Base-by-base conservation (phyloP, 2,888 invertebrate genomes). In the Dilophus febrilis region DNA sequence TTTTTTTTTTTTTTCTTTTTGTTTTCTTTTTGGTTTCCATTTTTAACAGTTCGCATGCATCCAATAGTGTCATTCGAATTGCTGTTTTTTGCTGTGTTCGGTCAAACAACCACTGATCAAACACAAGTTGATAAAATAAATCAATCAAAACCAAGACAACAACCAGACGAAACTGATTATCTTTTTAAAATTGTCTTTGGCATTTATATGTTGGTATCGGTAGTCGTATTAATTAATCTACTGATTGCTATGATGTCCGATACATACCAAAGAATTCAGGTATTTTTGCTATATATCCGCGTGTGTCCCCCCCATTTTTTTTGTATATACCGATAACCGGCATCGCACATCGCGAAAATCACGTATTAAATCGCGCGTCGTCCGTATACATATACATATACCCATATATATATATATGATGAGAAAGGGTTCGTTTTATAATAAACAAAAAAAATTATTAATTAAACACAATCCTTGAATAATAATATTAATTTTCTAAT, bases 181-280 rank as follows among this genome's bases (percentile, higher is more conserved):
- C 71, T 88, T 54, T 88, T 85, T 74, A 86, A 85, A 72, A 72
- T 84, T 58, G 77, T 82, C 51, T 85, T 83, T 65, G 86, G 85
- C 53, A 80, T 91, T 59, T 99, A 98, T 72, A 87, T 98, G 88
- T 74, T 97, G 79, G 94, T 98, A 55, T 94, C 95, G 48, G 87
- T 98, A 57, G 90, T 98, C 61, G 98, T 98, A 54, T 77, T 98
- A 53, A 97, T 98, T 69, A 98, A 98, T 70, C 77, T 98, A 50
- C 83, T 98, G 62, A 98, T 98, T 73, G 98, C 98, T 72, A 98
- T 98, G 97, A 97, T 98, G 95, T 94, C 95, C 59, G 97, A 98
- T 73, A 98, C 98, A 45, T 98, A 98, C 66, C 97, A 98, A 65
- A 74, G 92, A 61, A 97, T 97, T 60, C 92, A 97, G 76, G 91